Base-by-base conservation (phyloP, 2,113 vertebrate genomes). In the Misgurnus anguillicaudatus region DNA sequence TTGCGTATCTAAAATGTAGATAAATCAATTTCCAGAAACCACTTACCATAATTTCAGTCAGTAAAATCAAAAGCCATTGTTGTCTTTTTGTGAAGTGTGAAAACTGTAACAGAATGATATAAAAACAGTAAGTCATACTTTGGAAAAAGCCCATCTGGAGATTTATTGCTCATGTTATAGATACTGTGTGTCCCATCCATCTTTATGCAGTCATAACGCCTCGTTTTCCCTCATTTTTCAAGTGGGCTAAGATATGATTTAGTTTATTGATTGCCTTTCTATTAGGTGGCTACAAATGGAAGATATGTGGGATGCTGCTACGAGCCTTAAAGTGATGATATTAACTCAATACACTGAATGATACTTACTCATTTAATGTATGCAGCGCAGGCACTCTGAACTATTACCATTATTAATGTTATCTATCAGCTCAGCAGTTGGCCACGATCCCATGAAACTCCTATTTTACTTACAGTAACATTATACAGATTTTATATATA, bases 211-310 rank as follows among this genome's bases (percentile, higher is more conserved):
- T 85, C 87, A 85, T 83, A 83, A 82, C 83, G 83, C 82, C 84
- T 88, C 39, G 88, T 89, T 88, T 88, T 84, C 72, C 79, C 82
- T 86, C 83, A 85, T 90, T 89, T 89, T 83, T 88, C 87, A 87
- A 80, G 4, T 61, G 88, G 88, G 85, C 53, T 67, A 62, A 90
- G 88, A 86, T 89, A 88, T 90, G 83, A 90, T 88, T 90, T 88
- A 68, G 69, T 80, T 80, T 82, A 91, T 90, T 67, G 88, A 91
- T 89, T 82, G 79, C 79, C 81, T 86, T 82, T 89, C 85, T 86
- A 89, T 90, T 85, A 87, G 86, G 89, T 89, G 87, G 87, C 86
- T 87, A 73, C 86, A 83, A 86, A 90, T 89, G 89, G 87, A 91
- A 88, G 88, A 91, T 88, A 87, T 87, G 70, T 67, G 16, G 71